Evolutionary conservation across 2,113 vertebrate genomes (phyloP).

Genomic region (Phrynosoma platyrhinos): DNA sequence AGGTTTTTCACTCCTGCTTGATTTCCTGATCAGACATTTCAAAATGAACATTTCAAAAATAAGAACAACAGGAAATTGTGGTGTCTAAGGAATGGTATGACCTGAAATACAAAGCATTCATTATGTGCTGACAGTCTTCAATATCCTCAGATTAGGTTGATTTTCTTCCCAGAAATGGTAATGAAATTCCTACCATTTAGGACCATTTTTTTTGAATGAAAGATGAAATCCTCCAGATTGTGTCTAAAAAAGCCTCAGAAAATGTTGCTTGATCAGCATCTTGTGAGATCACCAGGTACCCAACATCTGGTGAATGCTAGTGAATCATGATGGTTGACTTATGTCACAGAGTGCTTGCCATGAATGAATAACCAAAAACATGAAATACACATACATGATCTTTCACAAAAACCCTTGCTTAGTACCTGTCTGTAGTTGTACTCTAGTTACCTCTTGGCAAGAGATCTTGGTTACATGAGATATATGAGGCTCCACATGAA

Average conservation of each 20-base stretch:
- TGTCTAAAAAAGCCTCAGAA: neutral
- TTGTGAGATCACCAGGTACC: neutral
- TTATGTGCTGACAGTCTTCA: neutral
- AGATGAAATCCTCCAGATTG: neutral
- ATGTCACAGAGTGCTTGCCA: neutral
- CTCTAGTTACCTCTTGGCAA: too few species aligned
- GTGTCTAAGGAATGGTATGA: neutral
- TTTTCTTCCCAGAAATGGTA: too few species aligned
- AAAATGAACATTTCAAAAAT: neutral
- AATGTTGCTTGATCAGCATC: too few species aligned
- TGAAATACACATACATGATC: neutral
- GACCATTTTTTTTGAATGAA: neutral
- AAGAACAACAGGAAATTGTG: neutral
- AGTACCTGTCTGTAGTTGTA: too few species aligned
- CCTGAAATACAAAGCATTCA: neutral
- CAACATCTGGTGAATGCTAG: neutral
- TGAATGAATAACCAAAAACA: fast-evolving
- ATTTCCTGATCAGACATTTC: neutral
- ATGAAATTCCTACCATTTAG: neutral
- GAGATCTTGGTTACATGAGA: too few species aligned
- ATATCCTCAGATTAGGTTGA: neutral
- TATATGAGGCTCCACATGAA: too few species aligned
- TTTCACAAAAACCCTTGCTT: neutral
- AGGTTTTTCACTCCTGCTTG: too few species aligned
- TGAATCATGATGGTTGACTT: fast-evolving